These are phyloP conservation scores for Limnephilus lunatus DNA, from an alignment of 2,888 invertebrate species.

Conservation along the genomic window DNA sequence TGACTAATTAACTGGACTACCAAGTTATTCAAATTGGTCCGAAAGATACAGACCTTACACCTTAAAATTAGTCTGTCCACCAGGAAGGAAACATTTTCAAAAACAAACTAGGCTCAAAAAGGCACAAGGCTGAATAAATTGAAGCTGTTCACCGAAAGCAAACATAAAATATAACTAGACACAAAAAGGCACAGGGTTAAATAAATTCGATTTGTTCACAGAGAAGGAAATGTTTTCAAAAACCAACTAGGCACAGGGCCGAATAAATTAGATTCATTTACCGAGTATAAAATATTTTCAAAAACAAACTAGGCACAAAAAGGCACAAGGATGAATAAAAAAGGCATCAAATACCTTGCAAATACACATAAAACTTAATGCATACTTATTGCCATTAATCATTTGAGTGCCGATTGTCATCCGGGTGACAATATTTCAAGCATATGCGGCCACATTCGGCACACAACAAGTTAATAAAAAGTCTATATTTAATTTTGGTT, in stretches of 20 bases:
- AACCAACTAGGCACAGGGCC: no score
- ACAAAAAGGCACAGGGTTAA: no score
- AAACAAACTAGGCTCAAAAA: not conserved
- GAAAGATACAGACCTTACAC: not conserved
- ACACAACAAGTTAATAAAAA: no score
- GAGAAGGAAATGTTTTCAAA: no score
- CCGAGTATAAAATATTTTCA: no score
- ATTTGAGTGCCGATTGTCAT: no score
- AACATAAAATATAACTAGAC: no score
- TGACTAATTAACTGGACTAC: no score
- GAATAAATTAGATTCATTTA: not conserved
- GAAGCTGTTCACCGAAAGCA: not conserved
- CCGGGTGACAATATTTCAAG: no score
- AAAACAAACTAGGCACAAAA: no score
- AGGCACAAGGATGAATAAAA: not conserved
- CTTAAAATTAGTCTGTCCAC: not conserved
- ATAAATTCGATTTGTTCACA: no score
- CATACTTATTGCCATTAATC: not conserved
- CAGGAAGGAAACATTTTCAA: not conserved
- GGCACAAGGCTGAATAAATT: not conserved
- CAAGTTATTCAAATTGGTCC: not conserved
- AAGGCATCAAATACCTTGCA: not conserved
- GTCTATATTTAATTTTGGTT: not conserved
- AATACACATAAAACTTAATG: not conserved
- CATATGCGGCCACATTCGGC: no score